Conservation (phyloP, 2,888 invertebrate genomes). For the Zaprionus lineosus region DNA sequence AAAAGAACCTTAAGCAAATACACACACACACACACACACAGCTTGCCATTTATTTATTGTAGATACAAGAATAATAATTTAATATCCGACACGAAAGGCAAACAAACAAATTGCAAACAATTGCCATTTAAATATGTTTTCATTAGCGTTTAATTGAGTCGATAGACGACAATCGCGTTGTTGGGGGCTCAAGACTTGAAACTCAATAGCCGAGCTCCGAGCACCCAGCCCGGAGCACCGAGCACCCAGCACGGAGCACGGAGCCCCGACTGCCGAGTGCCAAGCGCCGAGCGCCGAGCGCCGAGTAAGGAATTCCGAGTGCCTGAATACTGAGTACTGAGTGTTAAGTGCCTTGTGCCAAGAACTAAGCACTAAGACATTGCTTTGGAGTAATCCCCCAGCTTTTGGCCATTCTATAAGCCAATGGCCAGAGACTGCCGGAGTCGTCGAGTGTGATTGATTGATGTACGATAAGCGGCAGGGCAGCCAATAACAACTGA, state of each 20-base stretch:
- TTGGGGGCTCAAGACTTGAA: not conserved
- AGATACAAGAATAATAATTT: constrained; percentile 27
- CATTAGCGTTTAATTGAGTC: constrained; percentile 62
- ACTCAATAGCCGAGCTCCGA: no score
- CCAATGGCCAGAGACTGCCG: constrained; percentile 57
- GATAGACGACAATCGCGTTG: not conserved
- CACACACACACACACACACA: no score
- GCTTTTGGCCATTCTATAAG: constrained; percentile 29
- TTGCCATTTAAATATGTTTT: constrained; percentile 59
- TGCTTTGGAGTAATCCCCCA: no score
- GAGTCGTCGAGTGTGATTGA: constrained; percentile 59
- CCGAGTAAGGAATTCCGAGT: no score
- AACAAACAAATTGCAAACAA: constrained; percentile 60
- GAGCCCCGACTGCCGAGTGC: no score
- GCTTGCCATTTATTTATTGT: constrained; percentile 20
- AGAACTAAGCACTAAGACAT: no score
- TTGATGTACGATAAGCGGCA: constrained; percentile 62
- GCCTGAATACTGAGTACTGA: no score
- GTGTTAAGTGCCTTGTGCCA: no score
- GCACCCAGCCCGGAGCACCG: no score
- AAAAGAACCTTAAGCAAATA: constrained; percentile 26
- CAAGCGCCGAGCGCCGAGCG: no score
- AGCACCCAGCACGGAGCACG: no score
- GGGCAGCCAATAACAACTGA: constrained; percentile 23
- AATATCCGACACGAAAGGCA: constrained; percentile 32